A percentile compares a stretch with the other conserved stretches of the same genome.
phyloP scores from a whole-genome alignment of 2,888 invertebrate genomes.

The Amphipyra berbera region DNA sequence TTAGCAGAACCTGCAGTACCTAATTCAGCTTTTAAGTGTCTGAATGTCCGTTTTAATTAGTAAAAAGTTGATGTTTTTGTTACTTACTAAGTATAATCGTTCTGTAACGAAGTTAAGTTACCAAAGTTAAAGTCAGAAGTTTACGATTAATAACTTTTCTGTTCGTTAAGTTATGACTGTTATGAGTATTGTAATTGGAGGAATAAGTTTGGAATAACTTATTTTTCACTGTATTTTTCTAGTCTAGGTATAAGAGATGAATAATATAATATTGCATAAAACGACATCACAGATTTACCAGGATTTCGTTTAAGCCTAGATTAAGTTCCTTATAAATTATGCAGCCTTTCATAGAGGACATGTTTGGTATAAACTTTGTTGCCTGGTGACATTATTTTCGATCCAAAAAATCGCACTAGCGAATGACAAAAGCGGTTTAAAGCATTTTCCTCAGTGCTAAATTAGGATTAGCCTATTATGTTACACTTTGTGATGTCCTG shows the following conservation, averaged over 20 bases:
- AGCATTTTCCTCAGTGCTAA: conserved; percentile 7
- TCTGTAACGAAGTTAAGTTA: conserved; percentile 33
- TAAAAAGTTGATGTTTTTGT: conserved; percentile 12
- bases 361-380: no score
- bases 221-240: conserved; percentile 26
- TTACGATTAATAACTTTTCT: not conserved
- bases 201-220: not conserved
- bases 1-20: conserved; percentile 9
- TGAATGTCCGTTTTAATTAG: not conserved
- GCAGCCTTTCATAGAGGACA: no score
- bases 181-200: not conserved
- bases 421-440: not conserved
- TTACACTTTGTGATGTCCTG: conserved; percentile 13
- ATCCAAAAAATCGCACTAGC: no score
- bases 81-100: not conserved
- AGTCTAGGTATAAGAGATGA: conserved; percentile 15
- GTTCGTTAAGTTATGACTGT: not conserved
- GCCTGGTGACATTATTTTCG: no score
- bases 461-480: conserved; percentile 1
- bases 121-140: conserved; percentile 30
- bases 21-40: not conserved
- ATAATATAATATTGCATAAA: not conserved
- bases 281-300: not conserved
- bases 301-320: no score
- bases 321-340: no score